phyloP scores from a whole-genome alignment of 2,888 invertebrate species.

The Lepidocyrtinus sp. region DNA sequence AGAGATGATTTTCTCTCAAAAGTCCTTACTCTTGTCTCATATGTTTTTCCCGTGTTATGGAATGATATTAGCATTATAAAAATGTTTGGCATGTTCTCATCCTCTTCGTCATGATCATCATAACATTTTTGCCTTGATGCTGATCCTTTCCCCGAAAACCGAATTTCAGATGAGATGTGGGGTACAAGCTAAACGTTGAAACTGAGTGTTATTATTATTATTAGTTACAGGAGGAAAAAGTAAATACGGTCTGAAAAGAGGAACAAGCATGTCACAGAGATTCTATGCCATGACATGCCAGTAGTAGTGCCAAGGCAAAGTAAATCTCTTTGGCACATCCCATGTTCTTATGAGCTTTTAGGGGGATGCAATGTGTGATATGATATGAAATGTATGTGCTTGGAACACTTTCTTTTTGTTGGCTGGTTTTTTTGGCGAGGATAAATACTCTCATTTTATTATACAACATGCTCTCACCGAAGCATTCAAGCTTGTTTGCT shows the following conservation, averaged over 20 bases:
- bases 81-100: conserved; percentile 51
- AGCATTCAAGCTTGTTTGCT: conserved; percentile 52
- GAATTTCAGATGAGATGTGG: conserved; percentile 11
- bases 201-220: conserved; percentile 39
- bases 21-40: conserved; percentile 13
- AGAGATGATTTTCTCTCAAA: conserved; percentile 17
- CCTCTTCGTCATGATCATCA: neutral
- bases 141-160: neutral
- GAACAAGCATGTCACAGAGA: conserved; percentile 41
- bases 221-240: conserved; percentile 26
- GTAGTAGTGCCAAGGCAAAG: too few relatives aligned
- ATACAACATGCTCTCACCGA: conserved; percentile 35
- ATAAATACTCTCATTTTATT: conserved; percentile 29
- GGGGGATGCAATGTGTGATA: conserved; percentile 31
- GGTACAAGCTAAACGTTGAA: conserved; percentile 26
- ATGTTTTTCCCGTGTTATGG: neutral
- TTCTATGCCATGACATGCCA: too few relatives aligned
- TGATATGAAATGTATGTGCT: conserved; percentile 19
- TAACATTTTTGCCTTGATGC: conserved; percentile 8
- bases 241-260: too few relatives aligned
- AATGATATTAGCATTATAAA: conserved; percentile 36
- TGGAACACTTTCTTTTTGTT: too few relatives aligned
- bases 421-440: conserved; percentile 11
- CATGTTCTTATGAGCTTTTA: conserved; percentile 38
- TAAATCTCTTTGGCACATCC: conserved; percentile 54